Conservation (phyloP, 2,888 invertebrate genomes). For the Epinotia demarniana region DNA sequence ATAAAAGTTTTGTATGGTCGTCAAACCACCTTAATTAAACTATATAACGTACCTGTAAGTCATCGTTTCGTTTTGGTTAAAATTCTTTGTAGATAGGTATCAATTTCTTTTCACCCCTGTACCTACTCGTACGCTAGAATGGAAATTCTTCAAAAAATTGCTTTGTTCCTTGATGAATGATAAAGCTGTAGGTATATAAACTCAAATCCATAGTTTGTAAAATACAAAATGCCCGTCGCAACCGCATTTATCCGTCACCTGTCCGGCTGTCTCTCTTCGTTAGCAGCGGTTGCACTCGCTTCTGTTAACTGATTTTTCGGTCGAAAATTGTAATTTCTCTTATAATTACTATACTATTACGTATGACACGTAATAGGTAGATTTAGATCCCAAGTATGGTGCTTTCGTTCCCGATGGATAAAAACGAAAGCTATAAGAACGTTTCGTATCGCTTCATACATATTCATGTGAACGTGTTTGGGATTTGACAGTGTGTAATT, state of each 20-base stretch:
- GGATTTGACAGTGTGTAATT: too few species aligned
- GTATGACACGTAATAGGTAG: too few species aligned
- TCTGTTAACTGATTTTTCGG: conserved; percentile 14
- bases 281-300: conserved; percentile 17
- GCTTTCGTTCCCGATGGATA: neutral
- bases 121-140: neutral
- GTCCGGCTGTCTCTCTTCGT: conserved; percentile 4
- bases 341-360: too few species aligned
- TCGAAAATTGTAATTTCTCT: too few species aligned
- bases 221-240: neutral
- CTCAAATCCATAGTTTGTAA: neutral
- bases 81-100: too few species aligned
- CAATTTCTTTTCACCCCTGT: too few species aligned
- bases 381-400: neutral
- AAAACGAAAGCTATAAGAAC: neutral
- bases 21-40: too few species aligned
- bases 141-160: neutral
- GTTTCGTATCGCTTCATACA: too few species aligned
- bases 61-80: too few species aligned
- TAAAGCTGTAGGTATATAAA: neutral
- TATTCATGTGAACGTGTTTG: too few species aligned
- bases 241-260: conserved; percentile 25
- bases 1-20: too few species aligned
- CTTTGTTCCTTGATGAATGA: neutral
- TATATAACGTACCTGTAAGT: too few species aligned